Conservation (phyloP, 2,113 vertebrate species). For the Sinosuthora webbiana region DNA sequence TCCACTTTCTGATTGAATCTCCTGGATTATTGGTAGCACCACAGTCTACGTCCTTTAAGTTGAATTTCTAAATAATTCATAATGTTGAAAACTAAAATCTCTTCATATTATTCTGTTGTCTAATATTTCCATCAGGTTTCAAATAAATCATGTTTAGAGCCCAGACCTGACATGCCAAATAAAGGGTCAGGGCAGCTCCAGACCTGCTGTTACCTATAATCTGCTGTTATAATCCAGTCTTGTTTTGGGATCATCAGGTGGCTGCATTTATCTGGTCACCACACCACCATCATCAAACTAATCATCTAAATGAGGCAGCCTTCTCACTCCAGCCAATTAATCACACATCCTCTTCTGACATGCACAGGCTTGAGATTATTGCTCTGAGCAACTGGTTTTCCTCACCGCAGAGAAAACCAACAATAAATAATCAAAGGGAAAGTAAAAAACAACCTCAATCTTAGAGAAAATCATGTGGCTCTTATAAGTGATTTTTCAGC, state of each 20-base stretch:
- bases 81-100: neutral
- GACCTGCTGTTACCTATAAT: neutral
- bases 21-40: neutral
- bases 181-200: neutral
- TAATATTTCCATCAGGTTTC: neutral
- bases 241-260: neutral
- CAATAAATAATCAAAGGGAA: slow-evolving; percentile 8
- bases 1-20: neutral
- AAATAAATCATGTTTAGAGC: neutral
- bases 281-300: neutral
- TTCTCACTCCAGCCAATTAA: neutral
- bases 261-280: neutral
- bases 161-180: neutral
- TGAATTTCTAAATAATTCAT: neutral
- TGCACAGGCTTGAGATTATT: neutral
- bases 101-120: neutral
- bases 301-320: neutral
- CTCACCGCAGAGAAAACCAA: neutral
- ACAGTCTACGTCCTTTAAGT: neutral
- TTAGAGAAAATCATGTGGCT: neutral
- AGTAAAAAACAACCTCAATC: neutral
- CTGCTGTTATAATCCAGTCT: neutral
- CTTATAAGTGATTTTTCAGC: neutral
- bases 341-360: slow-evolving; percentile 9
- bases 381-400: neutral